These are phyloP conservation scores for Cataglyphis hispanica DNA, from an alignment of 1,140 invertebrate genomes.

Conservation along the genomic window DNA sequence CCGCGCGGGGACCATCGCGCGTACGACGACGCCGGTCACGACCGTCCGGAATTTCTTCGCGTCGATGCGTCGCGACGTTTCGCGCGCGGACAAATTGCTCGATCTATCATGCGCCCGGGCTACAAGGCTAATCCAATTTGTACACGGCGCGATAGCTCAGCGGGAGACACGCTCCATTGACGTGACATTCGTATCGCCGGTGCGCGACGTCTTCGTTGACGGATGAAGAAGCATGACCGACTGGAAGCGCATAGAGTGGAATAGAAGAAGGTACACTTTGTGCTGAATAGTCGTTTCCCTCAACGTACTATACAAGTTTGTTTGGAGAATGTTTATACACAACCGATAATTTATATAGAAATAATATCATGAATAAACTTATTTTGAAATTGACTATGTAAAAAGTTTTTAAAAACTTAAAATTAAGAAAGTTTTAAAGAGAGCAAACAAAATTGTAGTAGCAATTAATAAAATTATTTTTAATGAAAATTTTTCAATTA, in stretches of 20 bases:
- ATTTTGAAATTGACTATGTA: background rate
- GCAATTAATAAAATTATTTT: background rate
- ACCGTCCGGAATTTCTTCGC: slow-evolving; percentile 54
- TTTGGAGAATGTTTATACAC: background rate
- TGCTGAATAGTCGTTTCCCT: background rate
- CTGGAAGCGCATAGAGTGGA: slow-evolving; percentile 18
- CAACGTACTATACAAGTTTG: background rate
- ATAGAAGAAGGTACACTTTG: background rate
- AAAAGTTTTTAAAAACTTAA: background rate
- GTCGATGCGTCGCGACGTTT: slow-evolving; percentile 59
- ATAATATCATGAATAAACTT: background rate
- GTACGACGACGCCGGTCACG: slow-evolving; percentile 42
- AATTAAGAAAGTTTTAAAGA: background rate
- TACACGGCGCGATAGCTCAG: slow-evolving; percentile 69
- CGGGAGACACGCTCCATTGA: slow-evolving; percentile 68
- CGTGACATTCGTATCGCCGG: slow-evolving; percentile 52
- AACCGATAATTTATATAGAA: too few species aligned
- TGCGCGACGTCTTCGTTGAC: slow-evolving; percentile 56
- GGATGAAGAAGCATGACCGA: slow-evolving; percentile 48
- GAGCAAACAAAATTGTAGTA: background rate
- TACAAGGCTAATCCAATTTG: slow-evolving; percentile 73
- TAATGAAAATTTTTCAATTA: too few species aligned
- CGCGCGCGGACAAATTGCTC: slow-evolving; percentile 66
- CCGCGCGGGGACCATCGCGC: slow-evolving; percentile 56
- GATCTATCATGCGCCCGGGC: slow-evolving; percentile 48